These are phyloP conservation scores for Dermolepida albohirtum DNA, from an alignment of 2,888 invertebrate species.

Conservation along the genomic window DNA sequence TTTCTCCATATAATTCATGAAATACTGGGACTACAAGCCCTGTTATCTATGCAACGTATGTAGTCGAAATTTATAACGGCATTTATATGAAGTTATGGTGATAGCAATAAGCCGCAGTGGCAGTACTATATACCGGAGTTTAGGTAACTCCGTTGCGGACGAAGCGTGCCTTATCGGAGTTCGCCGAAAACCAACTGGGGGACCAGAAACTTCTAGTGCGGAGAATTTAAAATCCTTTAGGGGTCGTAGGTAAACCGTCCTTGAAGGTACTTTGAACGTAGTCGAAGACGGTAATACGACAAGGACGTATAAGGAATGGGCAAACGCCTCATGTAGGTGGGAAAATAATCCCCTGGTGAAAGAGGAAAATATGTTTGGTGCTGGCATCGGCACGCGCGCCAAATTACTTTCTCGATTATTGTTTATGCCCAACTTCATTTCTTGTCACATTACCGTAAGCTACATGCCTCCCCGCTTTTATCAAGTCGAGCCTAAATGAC, in stretches of 20 bases:
- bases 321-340: not conserved
- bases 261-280: conserved; percentile 11
- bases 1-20: conserved; percentile 14
- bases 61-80: conserved; percentile 32
- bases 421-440: conserved; percentile 40
- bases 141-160: conserved; percentile 35
- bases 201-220: conserved; percentile 24
- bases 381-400: conserved; percentile 45
- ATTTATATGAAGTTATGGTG: conserved; percentile 38
- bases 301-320: conserved; percentile 7
- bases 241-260: conserved; percentile 39
- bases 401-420: conserved; percentile 47
- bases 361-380: conserved; percentile 26
- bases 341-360: conserved; percentile 15
- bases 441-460: not conserved
- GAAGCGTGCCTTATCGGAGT: conserved; percentile 52
- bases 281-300: conserved; percentile 18
- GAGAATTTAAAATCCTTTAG: conserved; percentile 41
- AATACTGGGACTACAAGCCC: conserved; percentile 9
- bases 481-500: not conserved
- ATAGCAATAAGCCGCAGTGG: conserved; percentile 35
- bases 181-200: conserved; percentile 31
- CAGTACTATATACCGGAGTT: conserved; percentile 21
- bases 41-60: conserved; percentile 36
- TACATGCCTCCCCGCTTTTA: no score